phyloP scores from a whole-genome alignment of 2,797 vertebrate species.

The Acanthornis magna region DNA sequence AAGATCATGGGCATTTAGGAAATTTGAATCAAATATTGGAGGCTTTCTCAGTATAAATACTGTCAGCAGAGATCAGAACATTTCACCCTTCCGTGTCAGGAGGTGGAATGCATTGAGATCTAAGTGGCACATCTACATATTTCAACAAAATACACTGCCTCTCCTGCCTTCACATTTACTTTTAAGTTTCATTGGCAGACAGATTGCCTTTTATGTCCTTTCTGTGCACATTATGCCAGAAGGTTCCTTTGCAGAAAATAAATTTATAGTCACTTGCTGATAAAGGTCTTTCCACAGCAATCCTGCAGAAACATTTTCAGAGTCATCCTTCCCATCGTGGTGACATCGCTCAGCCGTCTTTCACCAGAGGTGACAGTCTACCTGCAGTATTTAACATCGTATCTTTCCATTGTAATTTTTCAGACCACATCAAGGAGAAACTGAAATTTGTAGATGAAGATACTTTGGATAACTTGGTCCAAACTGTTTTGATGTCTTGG shows the following conservation, averaged over 20 bases:
- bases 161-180: constrained; percentile 11
- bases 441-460: neutral
- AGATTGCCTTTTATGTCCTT: constrained; percentile 62
- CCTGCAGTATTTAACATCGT: neutral
- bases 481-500: neutral
- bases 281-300: constrained; percentile 20
- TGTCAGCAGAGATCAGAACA: constrained; percentile 27
- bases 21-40: neutral
- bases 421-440: neutral
- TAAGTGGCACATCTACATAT: constrained; percentile 39
- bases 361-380: neutral
- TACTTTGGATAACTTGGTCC: neutral
- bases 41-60: neutral
- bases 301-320: neutral
- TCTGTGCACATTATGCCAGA: constrained; percentile 28
- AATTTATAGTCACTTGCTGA: constrained; percentile 47
- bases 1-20: neutral
- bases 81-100: constrained; percentile 18
- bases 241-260: constrained; percentile 52
- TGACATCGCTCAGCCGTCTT: neutral
- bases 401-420: neutral
- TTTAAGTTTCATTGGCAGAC: constrained; percentile 46
- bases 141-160: constrained; percentile 51
- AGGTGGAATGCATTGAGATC: neutral
- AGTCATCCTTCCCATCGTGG: neutral